These are phyloP conservation scores for Gryllus bimaculatus DNA, from an alignment of 1,140 invertebrate species.

Conservation along the genomic window DNA sequence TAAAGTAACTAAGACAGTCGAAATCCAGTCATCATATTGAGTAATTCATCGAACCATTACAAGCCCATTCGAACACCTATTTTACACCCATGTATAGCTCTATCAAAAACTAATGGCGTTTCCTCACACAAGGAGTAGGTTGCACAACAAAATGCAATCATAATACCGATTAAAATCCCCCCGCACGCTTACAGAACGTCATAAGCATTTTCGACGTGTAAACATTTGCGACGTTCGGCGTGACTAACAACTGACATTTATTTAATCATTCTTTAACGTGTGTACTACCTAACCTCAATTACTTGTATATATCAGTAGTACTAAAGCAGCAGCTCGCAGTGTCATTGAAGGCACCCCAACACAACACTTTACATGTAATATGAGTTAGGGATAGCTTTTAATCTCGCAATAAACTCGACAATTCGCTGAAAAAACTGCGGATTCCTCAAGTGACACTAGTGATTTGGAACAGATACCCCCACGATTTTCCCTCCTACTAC, in stretches of 20 bases:
- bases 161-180: background rate
- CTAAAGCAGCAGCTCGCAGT: too few relatives aligned
- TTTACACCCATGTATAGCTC: too few relatives aligned
- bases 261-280: background rate
- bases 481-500: too few relatives aligned
- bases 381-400: too few relatives aligned
- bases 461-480: too few relatives aligned
- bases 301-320: background rate
- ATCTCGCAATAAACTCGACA: too few relatives aligned
- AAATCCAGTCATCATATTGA: background rate
- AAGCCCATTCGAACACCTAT: too few relatives aligned
- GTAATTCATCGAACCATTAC: background rate
- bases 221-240: background rate
- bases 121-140: background rate
- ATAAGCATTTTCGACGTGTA: background rate
- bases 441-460: too few relatives aligned
- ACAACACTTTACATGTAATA: too few relatives aligned
- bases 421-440: too few relatives aligned
- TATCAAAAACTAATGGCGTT: background rate
- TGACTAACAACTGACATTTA: background rate
- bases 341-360: too few relatives aligned
- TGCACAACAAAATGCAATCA: background rate
- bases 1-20: background rate
- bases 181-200: too few relatives aligned
- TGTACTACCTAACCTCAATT: background rate